Evolutionary conservation across 2,888 invertebrate genomes (phyloP).

Genomic region (Aromia moschata): DNA sequence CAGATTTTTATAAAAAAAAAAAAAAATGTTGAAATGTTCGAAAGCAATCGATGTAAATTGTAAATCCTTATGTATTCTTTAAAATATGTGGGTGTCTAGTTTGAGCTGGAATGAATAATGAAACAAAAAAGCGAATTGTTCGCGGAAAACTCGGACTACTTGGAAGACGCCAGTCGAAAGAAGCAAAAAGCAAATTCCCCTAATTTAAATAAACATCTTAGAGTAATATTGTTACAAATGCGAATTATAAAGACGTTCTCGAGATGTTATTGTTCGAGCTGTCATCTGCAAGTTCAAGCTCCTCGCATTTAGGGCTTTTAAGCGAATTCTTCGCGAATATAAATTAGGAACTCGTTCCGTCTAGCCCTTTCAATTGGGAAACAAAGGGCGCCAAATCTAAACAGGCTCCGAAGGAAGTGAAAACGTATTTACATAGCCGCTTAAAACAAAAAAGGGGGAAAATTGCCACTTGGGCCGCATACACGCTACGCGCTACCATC

Average conservation of each 20-base stretch:
- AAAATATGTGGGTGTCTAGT: constrained; percentile 18
- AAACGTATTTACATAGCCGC: constrained; percentile 57
- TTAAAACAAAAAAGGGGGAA: constrained; percentile 55
- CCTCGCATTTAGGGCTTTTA: constrained; percentile 49
- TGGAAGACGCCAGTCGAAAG: constrained; percentile 40
- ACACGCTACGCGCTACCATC: constrained; percentile 50
- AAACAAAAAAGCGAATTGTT: constrained; percentile 31
- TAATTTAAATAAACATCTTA: constrained; percentile 61
- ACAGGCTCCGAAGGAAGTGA: constrained; percentile 53
- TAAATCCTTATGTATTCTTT: too few relatives aligned
- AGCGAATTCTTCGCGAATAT: constrained; percentile 57
- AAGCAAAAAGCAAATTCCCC: constrained; percentile 47
- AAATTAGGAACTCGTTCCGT: constrained; percentile 60
- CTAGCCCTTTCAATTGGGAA: constrained; percentile 48
- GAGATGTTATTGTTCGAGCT: constrained; percentile 59
- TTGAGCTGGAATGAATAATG: constrained; percentile 28
- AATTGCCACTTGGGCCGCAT: constrained; percentile 57
- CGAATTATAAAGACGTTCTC: constrained; percentile 57
- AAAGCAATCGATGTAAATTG: too few relatives aligned
- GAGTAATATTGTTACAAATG: constrained; percentile 58
- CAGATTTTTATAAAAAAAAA: too few relatives aligned
- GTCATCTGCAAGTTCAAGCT: constrained; percentile 51
- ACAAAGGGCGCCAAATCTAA: constrained; percentile 52
- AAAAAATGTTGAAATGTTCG: too few relatives aligned
- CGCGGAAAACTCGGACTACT: constrained; percentile 32